These are phyloP conservation scores for Heterodera filipjevi DNA, from an alignment of 2,888 invertebrate species.

Conservation along the genomic window DNA sequence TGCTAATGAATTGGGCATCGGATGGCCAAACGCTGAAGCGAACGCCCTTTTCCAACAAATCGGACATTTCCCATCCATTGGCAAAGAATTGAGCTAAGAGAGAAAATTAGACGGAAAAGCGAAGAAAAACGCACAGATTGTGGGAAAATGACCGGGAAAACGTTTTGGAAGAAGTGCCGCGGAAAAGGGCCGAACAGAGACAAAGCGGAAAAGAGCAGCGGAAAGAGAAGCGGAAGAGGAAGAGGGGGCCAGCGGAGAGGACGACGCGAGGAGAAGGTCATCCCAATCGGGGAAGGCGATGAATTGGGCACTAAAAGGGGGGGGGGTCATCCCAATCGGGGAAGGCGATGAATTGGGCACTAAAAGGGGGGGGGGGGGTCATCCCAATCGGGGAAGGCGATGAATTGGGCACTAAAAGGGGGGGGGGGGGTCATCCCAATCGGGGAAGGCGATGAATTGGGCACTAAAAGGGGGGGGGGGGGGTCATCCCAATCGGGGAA, in stretches of 20 bases:
- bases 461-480: too few relatives aligned
- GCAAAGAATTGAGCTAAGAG: not conserved
- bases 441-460: too few relatives aligned
- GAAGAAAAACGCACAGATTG: not conserved
- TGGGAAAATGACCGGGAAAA: constrained; percentile 24
- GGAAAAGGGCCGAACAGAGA: not conserved
- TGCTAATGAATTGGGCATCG: constrained; percentile 23
- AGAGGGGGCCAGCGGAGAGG: not conserved
- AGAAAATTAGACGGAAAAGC: not conserved
- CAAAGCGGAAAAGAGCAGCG: not conserved
- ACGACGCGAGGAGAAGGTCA: constrained; percentile 22
- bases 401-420: too few relatives aligned
- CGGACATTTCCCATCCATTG: not conserved
- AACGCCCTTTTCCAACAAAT: not conserved
- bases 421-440: too few relatives aligned
- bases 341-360: not conserved
- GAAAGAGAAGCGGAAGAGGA: not conserved
- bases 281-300: constrained; percentile 37
- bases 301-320: constrained; percentile 17
- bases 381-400: too few relatives aligned
- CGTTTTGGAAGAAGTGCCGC: constrained; percentile 20
- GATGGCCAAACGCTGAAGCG: constrained; percentile 26
- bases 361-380: not conserved
- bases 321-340: not conserved
- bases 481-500: too few relatives aligned